Evolutionary conservation across 2,113 vertebrate genomes (phyloP).

Genomic region (Sula dactylatra): DNA sequence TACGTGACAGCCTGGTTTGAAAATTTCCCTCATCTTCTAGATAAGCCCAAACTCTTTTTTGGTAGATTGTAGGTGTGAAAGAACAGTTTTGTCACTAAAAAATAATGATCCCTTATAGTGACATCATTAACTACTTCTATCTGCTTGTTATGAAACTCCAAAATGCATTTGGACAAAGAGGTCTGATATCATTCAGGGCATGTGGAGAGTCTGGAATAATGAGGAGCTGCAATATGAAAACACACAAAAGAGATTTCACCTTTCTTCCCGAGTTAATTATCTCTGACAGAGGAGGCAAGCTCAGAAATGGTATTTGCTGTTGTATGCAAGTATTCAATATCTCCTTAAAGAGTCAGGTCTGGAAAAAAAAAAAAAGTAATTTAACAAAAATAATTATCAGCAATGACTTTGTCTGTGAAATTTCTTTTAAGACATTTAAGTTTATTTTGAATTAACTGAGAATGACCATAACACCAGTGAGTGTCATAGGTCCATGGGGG

Average conservation of each 20-base stretch:
- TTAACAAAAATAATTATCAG: neutral
- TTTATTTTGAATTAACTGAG: neutral
- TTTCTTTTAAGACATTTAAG: neutral
- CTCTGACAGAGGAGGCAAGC: neutral
- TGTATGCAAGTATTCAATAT: neutral
- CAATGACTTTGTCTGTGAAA: neutral
- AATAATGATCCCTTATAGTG: neutral
- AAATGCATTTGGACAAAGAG: neutral
- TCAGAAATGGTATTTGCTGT: neutral
- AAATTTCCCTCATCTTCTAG: neutral
- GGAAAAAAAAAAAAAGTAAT: neutral
- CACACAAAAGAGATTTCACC: neutral
- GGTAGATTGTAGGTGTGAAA: neutral
- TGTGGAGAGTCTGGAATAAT: neutral
- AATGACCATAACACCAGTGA: neutral
- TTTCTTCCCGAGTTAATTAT: neutral
- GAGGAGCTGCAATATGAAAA: neutral
- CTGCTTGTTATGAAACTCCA: neutral
- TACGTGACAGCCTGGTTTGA: neutral
- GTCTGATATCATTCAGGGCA: neutral
- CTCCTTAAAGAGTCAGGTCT: neutral
- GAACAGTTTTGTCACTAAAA: neutral
- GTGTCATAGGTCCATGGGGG: neutral
- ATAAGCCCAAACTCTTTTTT: neutral
- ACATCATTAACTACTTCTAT: constrained; percentile 17